phyloP scores from a whole-genome alignment of 2,797 vertebrate genomes.

The Microcaecilia unicolor region DNA sequence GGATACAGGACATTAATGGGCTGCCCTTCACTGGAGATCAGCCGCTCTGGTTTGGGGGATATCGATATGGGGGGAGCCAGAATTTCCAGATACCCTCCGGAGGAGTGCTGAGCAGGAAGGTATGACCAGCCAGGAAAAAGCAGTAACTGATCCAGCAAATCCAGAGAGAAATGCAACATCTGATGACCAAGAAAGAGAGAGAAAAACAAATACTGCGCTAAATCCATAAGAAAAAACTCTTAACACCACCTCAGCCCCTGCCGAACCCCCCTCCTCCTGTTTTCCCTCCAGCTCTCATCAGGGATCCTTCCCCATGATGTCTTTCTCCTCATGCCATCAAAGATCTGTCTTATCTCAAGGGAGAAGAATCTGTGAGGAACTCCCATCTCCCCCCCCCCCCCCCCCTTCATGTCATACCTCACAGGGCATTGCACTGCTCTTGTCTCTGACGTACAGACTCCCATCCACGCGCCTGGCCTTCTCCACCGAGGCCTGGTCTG shows the following conservation, averaged over 20 bases:
- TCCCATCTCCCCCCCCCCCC: no score
- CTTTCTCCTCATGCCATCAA: no score
- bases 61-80: conserved; percentile 47
- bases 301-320: no score
- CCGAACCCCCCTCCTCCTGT: neutral
- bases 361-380: no score
- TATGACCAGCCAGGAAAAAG: conserved; percentile 84
- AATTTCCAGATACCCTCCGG: conserved; percentile 62
- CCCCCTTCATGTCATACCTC: conserved; percentile 52
- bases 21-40: conserved; percentile 8
- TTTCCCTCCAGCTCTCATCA: no score
- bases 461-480: conserved; percentile 35
- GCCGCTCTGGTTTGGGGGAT: neutral
- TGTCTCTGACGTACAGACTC: conserved; percentile 61
- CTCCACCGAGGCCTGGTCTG: conserved; percentile 32
- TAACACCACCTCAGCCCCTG: neutral
- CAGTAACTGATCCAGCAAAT: conserved; percentile 59
- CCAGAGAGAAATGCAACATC: conserved; percentile 61
- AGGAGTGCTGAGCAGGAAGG: conserved; percentile 47
- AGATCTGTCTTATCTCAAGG: no score
- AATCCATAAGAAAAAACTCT: neutral
- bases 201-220: neutral
- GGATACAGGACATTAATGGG: neutral
- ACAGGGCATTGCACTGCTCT: conserved; percentile 62
- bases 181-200: conserved; percentile 28